These are phyloP conservation scores for Melanotaenia maccullochi DNA, from an alignment of 2,797 vertebrate genomes.

Conservation along the genomic window DNA sequence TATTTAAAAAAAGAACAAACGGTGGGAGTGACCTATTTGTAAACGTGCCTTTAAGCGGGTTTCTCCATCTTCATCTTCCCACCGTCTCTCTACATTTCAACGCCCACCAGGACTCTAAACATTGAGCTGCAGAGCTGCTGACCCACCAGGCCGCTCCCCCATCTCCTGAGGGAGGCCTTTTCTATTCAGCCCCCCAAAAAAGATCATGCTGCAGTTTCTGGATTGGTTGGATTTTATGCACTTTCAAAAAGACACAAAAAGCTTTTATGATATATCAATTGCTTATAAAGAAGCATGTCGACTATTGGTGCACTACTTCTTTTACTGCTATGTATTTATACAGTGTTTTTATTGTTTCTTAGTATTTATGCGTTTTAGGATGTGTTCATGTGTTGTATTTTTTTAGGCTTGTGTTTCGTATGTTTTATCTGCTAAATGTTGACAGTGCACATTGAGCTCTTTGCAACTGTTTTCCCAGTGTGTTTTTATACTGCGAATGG, in stretches of 20 bases:
- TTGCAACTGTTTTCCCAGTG: no score
- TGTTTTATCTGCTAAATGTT: no score
- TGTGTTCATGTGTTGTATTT: no score
- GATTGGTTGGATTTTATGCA: background rate
- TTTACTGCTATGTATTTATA: no score
- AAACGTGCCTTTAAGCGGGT: constrained; percentile 32
- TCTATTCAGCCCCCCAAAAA: constrained; percentile 2
- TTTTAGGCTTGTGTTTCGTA: no score
- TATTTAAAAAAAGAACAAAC: background rate
- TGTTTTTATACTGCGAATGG: no score
- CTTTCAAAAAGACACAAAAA: background rate
- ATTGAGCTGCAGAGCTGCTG: constrained; percentile 55
- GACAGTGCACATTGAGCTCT: no score
- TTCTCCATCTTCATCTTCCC: constrained; percentile 19
- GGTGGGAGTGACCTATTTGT: background rate
- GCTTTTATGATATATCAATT: background rate
- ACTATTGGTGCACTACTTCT: background rate
- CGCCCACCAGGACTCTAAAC: constrained; percentile 72
- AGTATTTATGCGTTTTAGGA: no score
- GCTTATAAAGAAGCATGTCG: background rate
- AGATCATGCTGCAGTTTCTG: background rate
- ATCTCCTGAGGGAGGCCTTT: constrained; percentile 17
- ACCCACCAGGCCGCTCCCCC: constrained; percentile 46
- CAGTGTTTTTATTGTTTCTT: no score
- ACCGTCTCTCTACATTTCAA: constrained; percentile 28